Percentiles rank a stretch among this genome's conserved stretches.
Conservation (phyloP, 2,888 invertebrate species). For the Cataglyphis livida region DNA sequence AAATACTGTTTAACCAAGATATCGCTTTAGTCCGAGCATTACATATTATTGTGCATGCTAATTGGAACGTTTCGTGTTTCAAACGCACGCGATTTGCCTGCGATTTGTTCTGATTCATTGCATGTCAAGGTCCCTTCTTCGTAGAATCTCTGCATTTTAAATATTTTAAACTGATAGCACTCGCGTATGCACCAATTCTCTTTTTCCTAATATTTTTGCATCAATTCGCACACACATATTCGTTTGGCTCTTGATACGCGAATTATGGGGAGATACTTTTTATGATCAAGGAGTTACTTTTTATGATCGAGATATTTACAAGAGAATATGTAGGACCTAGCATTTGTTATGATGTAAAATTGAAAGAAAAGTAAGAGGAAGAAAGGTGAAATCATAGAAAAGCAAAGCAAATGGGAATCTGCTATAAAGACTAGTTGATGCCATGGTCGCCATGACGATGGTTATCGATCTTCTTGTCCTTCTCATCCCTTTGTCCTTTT, state of each 20-base stretch:
- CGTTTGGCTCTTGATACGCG: neutral
- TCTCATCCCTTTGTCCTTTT: slow-evolving; percentile 15
- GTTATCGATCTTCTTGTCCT: slow-evolving; percentile 76
- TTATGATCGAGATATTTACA: neutral
- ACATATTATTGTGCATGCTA: slow-evolving; percentile 26
- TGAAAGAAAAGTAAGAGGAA: neutral
- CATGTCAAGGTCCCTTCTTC: slow-evolving; percentile 44
- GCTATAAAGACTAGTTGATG: slow-evolving; percentile 73
- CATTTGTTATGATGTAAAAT: neutral
- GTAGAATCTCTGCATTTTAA: neutral
- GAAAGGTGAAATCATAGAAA: slow-evolving; percentile 21
- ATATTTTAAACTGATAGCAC: neutral
- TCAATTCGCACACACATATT: neutral
- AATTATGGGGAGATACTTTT: neutral
- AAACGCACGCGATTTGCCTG: slow-evolving; percentile 39
- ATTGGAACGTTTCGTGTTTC: slow-evolving; percentile 37
- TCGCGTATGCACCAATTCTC: no score
- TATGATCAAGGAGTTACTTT: neutral
- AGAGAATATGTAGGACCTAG: neutral
- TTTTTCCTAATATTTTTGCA: neutral
- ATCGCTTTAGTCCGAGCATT: slow-evolving; percentile 8
- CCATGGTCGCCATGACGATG: slow-evolving; percentile 81
- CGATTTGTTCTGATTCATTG: slow-evolving; percentile 33
- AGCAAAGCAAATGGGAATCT: slow-evolving; percentile 46
- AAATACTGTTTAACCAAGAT: slow-evolving; percentile 26